Evolutionary conservation across 2,113 vertebrate species (phyloP).

Genomic region (Uria aalge): DNA sequence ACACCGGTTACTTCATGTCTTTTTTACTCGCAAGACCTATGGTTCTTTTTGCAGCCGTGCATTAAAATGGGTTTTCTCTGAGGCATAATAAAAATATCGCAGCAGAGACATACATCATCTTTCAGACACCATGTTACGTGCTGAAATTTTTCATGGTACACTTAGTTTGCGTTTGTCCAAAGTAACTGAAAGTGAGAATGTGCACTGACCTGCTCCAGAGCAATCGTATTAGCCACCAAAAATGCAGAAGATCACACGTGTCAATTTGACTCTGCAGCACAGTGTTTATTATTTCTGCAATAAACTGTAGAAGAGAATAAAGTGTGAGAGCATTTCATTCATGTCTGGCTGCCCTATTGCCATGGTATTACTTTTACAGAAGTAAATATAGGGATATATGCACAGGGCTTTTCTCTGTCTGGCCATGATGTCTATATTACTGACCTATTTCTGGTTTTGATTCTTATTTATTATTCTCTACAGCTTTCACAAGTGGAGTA

Average conservation of each 20-base stretch:
- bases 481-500: background rate
- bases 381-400: background rate
- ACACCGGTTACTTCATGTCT: background rate
- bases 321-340: background rate
- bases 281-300: conserved; percentile 31
- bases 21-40: background rate
- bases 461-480: background rate
- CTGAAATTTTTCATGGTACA: conserved; percentile 55
- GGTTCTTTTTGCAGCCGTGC: background rate
- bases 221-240: conserved; percentile 48
- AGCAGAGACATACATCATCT: conserved; percentile 48
- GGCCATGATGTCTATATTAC: background rate
- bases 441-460: background rate
- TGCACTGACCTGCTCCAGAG: conserved; percentile 60
- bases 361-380: background rate
- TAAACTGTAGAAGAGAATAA: background rate
- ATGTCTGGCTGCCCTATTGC: background rate
- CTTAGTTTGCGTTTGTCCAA: conserved; percentile 54
- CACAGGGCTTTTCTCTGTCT: background rate
- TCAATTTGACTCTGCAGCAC: conserved; percentile 16
- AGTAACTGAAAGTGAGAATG: conserved; percentile 53
- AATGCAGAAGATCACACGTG: background rate
- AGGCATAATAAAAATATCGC: conserved; percentile 55
- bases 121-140: conserved; percentile 3
- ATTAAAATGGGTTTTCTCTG: conserved; percentile 46